Base-by-base conservation (phyloP, 2,797 vertebrate species). In the Gallinago stenura region DNA sequence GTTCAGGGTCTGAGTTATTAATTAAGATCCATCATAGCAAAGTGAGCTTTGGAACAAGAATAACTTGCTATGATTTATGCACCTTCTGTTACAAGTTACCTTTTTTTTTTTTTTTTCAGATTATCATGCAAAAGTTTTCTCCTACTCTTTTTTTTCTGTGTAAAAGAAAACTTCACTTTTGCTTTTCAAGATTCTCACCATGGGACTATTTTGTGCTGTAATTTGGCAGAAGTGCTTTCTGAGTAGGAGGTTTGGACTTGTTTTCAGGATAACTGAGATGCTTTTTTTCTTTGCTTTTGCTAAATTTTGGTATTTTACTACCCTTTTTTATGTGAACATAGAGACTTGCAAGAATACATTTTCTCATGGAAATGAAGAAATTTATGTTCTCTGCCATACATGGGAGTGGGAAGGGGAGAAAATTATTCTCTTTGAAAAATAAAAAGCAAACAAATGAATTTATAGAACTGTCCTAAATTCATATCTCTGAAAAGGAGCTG, bases 181-280 rank as follows among this genome's bases (percentile, higher is more conserved):
- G 73, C 80, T 95, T 96, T 96, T 95, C 83, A 96, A 81, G 83
- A 90, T 91, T 95, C 33, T 86, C 54, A 58, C 30, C 85, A 72
- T 28, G 80, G 85, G 95, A 91, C 61, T 14, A 37, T 72, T 88
- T 83, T 78, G 17, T 90, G 30, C 45, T 86, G 65, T 72, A 90
- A 88, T 95, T 94, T 96, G 94, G 87, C 88, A 91, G 80, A 90
- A 10, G 6, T 60, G 28, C 28, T 78, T 88, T 83, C 61, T 91
- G 93, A 93, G 93, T 91, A 78, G 88, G 93, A 94, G 88, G 62
- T 79, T 97, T 89, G 69, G 80, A 72, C 35, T 89, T 91, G 26
- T 81, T 90, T 95, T 80, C 65, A 93, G 87, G 72, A 91, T 81
- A 90, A 86, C 21, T 46, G 69, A 86, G n/a, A 43, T 78, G 57